Evolutionary conservation across 2,113 vertebrate genomes (phyloP), one percentile per base, ranked within the genome.

Genomic region (Dromaius novaehollandiae): DNA sequence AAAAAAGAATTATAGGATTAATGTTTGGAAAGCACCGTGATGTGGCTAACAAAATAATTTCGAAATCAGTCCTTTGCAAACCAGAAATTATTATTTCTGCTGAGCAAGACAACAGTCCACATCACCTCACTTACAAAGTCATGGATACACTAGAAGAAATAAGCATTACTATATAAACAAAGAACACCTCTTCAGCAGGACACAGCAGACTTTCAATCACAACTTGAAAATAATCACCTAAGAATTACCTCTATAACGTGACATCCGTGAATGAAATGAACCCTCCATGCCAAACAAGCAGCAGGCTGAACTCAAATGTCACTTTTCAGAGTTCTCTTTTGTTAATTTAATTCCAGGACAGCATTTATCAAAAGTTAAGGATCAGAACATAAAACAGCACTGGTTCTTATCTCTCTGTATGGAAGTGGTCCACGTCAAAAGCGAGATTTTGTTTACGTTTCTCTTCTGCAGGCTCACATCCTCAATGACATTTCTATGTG

Each of bases 331-430:
- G 53, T 58, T 63, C 65, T 84, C 18, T 30, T 74, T 83, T 66
- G 44, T 44, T 96, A 82, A 91, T 91, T 91, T 75, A 95, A 95
- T 94, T 91, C 58, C 58, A 94, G n/a, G 61, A 85, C 17, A 36
- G 38, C 40, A 89, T 77, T 82, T 88, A 88, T 63, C 21, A 61
- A 79, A 60, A 91, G 94, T 38, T 6, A 89, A 86, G 7, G 44
- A 75, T 36, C 89, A 91, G 69, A 94, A 76, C 61, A 94, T 53
- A 76, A 79, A 94, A 78, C 65, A 91, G 81, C 80, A 82, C 34
- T 77, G 63, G 32, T 13, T 93, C 32, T 95, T 86, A 86, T 86
- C 87, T 87, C 60, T 80, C 26, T 7, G 18, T 17, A 63, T 40
- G 48, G 50, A 80, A 64, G 89, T 58, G 44, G 40, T 32, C 44